Conservation (phyloP, 2,888 invertebrate genomes). For the Andrena minutula region DNA sequence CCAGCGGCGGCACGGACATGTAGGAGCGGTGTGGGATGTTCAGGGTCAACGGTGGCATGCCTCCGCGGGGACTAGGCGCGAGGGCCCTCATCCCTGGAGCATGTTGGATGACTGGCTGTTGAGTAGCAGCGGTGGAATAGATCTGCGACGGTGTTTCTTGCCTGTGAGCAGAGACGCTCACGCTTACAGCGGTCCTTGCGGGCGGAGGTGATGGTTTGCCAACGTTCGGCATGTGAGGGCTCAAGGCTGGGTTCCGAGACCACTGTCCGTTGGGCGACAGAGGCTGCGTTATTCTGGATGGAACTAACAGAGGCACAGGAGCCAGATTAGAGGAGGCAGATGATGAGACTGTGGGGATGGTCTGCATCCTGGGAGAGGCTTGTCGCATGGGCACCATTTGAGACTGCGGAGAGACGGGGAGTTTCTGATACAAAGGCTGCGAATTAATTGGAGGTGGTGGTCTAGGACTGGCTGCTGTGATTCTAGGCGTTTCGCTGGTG, state of each 20-base stretch:
- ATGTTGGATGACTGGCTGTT: constrained; percentile 83
- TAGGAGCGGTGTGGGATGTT: constrained; percentile 83
- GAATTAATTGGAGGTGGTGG: constrained; percentile 67
- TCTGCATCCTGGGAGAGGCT: constrained; percentile 78
- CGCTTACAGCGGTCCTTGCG: constrained; percentile 80
- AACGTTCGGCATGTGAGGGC: constrained; percentile 71
- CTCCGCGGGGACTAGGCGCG: constrained; percentile 80
- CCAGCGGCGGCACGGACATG: constrained; percentile 79
- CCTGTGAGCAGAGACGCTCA: constrained; percentile 80
- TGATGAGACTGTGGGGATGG: constrained; percentile 67
- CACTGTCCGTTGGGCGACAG: constrained; percentile 83
- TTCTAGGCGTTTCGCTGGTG: constrained; percentile 74
- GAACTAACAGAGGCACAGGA: constrained; percentile 77
- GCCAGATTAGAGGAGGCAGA: constrained; percentile 66
- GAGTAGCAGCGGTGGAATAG: constrained; percentile 82
- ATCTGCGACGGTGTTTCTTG: constrained; percentile 78
- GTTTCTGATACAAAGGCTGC: constrained; percentile 80
- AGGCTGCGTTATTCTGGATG: constrained; percentile 78
- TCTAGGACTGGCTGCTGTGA: constrained; percentile 73
- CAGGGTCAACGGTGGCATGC: constrained; percentile 81
- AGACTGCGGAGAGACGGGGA: constrained; percentile 80
- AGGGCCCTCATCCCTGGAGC: constrained; percentile 83
- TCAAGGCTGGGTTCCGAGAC: constrained; percentile 75
- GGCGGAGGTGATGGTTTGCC: constrained; percentile 74
- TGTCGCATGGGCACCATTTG: constrained; percentile 80